phyloP scores from a whole-genome alignment of 2,113 vertebrate species.

The Brachypteracias leptosomus region DNA sequence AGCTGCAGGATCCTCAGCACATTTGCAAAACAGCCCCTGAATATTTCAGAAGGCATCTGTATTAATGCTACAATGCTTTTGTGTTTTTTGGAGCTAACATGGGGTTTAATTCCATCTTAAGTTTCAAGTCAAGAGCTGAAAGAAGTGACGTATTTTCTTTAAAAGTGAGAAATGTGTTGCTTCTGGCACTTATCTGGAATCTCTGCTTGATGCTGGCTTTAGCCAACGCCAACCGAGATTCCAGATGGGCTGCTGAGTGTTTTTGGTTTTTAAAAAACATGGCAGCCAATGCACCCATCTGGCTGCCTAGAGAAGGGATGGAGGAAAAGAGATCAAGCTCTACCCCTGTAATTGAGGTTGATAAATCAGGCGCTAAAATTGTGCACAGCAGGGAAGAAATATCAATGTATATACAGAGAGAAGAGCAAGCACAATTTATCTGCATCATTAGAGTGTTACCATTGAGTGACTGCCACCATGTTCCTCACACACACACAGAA shows the following conservation, averaged over 20 bases:
- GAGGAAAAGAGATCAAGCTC: conserved; percentile 47
- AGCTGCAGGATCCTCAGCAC: background rate
- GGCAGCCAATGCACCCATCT: conserved; percentile 74
- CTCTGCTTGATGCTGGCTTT: conserved; percentile 49
- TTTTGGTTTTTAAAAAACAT: conserved; percentile 71
- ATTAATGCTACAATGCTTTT: background rate
- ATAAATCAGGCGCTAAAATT: conserved; percentile 70
- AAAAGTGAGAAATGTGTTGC: conserved; percentile 28
- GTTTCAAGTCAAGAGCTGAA: conserved; percentile 3
- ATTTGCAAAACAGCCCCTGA: background rate
- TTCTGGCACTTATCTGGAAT: conserved; percentile 55
- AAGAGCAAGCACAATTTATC: conserved; percentile 65
- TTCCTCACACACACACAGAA: background rate
- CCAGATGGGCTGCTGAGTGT: conserved; percentile 70
- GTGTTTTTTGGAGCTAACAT: background rate
- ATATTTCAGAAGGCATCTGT: background rate
- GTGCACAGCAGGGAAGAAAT: conserved; percentile 56
- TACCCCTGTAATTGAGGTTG: conserved; percentile 53
- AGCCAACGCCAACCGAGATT: conserved; percentile 60
- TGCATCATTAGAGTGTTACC: conserved; percentile 54
- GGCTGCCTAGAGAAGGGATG: conserved; percentile 56
- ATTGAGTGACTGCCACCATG: conserved; percentile 52
- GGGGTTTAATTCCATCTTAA: conserved; percentile 18
- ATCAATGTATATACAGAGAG: conserved; percentile 55
- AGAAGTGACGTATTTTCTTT: background rate